These are phyloP conservation scores for Maccullochella peelii DNA, from an alignment of 2,113 vertebrate species.

Conservation along the genomic window DNA sequence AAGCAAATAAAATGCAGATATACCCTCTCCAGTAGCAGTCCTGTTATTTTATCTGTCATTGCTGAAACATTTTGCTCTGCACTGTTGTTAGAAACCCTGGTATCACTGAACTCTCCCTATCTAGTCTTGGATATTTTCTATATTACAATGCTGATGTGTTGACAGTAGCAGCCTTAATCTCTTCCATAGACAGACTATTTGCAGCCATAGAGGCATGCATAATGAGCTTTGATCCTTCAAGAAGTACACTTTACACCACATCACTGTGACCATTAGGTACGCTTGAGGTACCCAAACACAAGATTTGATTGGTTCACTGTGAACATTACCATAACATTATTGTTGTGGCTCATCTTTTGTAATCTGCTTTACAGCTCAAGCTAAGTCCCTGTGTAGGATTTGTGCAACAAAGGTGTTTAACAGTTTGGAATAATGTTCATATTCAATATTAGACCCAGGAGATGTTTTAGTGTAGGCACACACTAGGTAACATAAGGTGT, in stretches of 20 bases:
- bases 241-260: slow-evolving; percentile 35
- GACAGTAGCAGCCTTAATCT: slow-evolving; percentile 48
- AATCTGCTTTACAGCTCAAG: not conserved
- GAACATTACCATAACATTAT: not conserved
- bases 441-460: not conserved
- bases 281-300: slow-evolving; percentile 10
- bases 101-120: slow-evolving; percentile 27
- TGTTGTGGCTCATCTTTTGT: slow-evolving; percentile 2
- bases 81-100: slow-evolving; percentile 47
- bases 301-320: slow-evolving; percentile 28
- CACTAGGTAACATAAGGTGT: not conserved
- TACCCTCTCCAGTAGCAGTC: slow-evolving; percentile 3
- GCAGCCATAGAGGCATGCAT: slow-evolving; percentile 19
- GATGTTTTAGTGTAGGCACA: not conserved
- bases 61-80: slow-evolving; percentile 19
- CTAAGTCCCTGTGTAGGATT: not conserved
- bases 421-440: not conserved
- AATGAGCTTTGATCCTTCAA: slow-evolving; percentile 24
- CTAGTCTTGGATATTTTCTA: slow-evolving; percentile 46
- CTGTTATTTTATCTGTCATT: slow-evolving; percentile 28
- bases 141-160: slow-evolving; percentile 37
- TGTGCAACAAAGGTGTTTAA: too few species aligned
- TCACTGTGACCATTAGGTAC: slow-evolving; percentile 25
- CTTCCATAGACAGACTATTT: slow-evolving; percentile 42
- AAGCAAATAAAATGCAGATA: not conserved